phyloP scores from a whole-genome alignment of 2,797 vertebrate species.

The Alauda arvensis region DNA sequence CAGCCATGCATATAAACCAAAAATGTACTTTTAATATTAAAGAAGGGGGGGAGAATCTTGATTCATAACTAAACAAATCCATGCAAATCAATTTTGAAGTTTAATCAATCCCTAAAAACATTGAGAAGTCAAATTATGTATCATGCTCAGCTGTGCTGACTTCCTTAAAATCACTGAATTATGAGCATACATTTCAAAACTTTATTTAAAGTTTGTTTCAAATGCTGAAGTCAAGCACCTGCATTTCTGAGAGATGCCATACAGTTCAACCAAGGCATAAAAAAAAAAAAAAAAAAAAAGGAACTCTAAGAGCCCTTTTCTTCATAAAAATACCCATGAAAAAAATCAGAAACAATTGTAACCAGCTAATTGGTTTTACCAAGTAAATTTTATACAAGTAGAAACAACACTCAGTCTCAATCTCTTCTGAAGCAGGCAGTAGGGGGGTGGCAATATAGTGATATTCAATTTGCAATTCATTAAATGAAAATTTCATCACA shows the following conservation, averaged over 20 bases:
- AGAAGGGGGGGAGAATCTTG: fast-evolving
- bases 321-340: background rate
- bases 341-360: background rate
- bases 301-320: background rate
- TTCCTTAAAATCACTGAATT: background rate
- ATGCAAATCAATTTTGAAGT: background rate
- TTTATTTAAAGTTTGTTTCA: background rate
- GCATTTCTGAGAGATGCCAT: background rate
- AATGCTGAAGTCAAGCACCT: background rate
- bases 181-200: background rate
- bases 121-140: background rate
- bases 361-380: background rate
- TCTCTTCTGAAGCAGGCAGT: background rate
- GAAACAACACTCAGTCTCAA: background rate
- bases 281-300: background rate
- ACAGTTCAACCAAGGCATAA: background rate
- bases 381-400: background rate
- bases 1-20: background rate
- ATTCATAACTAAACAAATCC: background rate
- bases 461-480: background rate
- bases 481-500: background rate
- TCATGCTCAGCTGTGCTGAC: background rate
- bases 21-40: background rate
- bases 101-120: background rate
- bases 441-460: background rate